These are phyloP conservation scores for Chymomyza procnemis DNA, from an alignment of 2,888 invertebrate genomes.

Conservation along the genomic window DNA sequence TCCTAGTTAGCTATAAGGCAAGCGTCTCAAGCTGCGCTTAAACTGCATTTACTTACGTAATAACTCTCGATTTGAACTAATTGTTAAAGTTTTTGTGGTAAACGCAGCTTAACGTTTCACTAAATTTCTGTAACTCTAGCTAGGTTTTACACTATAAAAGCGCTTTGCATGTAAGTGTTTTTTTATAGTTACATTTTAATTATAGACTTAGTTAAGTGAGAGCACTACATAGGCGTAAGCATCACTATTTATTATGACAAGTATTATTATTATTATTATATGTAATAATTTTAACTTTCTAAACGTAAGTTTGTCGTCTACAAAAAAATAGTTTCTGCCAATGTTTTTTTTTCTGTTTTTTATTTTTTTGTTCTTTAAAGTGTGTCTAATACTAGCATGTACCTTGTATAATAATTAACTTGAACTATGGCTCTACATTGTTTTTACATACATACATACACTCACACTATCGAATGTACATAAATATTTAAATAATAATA, in stretches of 20 bases:
- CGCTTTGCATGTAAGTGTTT: background rate
- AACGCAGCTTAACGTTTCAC: background rate
- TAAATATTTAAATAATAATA: background rate
- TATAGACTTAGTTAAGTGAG: background rate
- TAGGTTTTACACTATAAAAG: background rate
- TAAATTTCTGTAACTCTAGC: background rate
- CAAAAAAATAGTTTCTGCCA: background rate
- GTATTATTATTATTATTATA: background rate
- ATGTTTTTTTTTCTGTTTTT: too few species aligned
- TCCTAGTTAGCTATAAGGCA: slow-evolving; percentile 47
- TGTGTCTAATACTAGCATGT: slow-evolving; percentile 4
- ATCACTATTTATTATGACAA: background rate
- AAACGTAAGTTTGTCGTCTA: background rate
- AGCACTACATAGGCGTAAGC: background rate
- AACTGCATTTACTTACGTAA: background rate
- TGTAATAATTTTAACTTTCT: background rate
- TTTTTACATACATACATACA: background rate
- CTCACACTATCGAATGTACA: background rate
- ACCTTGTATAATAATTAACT: background rate
- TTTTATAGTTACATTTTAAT: background rate
- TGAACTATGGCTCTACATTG: background rate
- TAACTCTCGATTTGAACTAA: too few species aligned
- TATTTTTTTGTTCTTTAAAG: too few species aligned
- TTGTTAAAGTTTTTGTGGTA: too few species aligned
- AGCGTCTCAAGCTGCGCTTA: background rate